Percentiles rank a stretch among this genome's conserved stretches.
phyloP scores from a whole-genome alignment of 2,888 invertebrate species.

The Bugulina stolonifera region DNA sequence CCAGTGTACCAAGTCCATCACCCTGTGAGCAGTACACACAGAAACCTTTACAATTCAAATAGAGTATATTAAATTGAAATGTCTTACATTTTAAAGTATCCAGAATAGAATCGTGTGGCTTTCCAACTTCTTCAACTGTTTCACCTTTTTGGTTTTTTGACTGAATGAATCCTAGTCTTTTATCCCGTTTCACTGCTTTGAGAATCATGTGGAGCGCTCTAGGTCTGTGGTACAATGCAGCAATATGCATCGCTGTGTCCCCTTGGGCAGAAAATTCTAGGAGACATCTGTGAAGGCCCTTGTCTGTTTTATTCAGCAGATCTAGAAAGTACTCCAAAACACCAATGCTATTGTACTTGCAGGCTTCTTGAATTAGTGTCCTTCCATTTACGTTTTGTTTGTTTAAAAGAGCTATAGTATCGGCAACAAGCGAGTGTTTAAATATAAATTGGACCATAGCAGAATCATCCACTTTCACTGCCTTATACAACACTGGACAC shows the following conservation, averaged over 20 bases:
- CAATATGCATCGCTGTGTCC: neutral
- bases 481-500: neutral
- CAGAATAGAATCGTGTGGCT: neutral
- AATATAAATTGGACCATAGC: neutral
- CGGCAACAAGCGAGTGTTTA: neutral
- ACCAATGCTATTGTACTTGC: neutral
- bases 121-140: neutral
- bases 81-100: constrained; percentile 14
- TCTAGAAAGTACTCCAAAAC: neutral
- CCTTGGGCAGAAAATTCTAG: neutral
- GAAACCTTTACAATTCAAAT: neutral
- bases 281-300: neutral
- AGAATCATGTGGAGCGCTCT: neutral
- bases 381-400: neutral
- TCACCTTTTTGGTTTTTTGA: neutral
- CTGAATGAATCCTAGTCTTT: neutral
- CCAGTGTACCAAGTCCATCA: too few species aligned
- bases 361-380: neutral
- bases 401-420: too few species aligned
- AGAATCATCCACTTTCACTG: neutral
- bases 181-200: neutral
- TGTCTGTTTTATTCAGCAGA: neutral
- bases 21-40: too few species aligned
- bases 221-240: neutral
- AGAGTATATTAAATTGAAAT: neutral